A percentile compares a stretch with the other conserved stretches of the same genome.
Conservation (phyloP, 37 sponge, comb jelly and placozoan species). For the Agelas oroides region DNA sequence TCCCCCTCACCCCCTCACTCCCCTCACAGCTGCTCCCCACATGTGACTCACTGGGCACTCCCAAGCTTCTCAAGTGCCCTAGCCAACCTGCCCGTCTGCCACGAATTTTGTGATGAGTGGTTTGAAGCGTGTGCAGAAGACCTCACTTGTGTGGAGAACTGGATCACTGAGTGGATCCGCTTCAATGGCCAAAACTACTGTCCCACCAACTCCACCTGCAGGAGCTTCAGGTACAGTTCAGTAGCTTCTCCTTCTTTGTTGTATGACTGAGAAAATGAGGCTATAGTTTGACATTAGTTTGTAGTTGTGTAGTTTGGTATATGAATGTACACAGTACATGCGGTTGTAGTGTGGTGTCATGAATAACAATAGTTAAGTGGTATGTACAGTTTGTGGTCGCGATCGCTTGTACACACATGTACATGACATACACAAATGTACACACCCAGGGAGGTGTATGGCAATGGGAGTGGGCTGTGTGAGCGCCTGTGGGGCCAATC, state of each 20-base stretch:
- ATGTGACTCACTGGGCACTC: conserved; percentile 62
- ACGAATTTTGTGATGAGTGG: conserved; percentile 73
- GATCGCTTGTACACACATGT: too few relatives aligned
- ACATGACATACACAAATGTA: too few relatives aligned
- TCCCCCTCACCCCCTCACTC: too few relatives aligned
- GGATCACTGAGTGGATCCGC: conserved; percentile 69
- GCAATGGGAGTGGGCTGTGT: conserved; percentile 46
- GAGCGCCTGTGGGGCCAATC: conserved; percentile 65
- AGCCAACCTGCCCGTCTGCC: conserved; percentile 60
- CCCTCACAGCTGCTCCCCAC: conserved; percentile 75
- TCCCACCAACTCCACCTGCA: conserved; percentile 10
- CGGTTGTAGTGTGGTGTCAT: too few relatives aligned
- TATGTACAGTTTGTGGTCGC: too few relatives aligned
- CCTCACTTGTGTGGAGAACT: conserved; percentile 74
- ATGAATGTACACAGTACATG: too few relatives aligned
- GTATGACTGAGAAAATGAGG: neutral
- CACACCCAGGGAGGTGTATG: conserved; percentile 49
- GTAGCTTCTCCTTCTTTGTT: neutral
- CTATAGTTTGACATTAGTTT: too few relatives aligned
- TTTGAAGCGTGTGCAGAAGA: conserved; percentile 72
- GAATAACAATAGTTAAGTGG: too few relatives aligned
- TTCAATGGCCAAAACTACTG: conserved; percentile 51
- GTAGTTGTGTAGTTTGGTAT: too few relatives aligned
- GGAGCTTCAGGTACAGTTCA: conserved; percentile 50
- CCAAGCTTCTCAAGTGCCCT: conserved; percentile 52